Evolutionary conservation across 2,888 invertebrate genomes (phyloP).

Genomic region (Agonopterix heracliana): DNA sequence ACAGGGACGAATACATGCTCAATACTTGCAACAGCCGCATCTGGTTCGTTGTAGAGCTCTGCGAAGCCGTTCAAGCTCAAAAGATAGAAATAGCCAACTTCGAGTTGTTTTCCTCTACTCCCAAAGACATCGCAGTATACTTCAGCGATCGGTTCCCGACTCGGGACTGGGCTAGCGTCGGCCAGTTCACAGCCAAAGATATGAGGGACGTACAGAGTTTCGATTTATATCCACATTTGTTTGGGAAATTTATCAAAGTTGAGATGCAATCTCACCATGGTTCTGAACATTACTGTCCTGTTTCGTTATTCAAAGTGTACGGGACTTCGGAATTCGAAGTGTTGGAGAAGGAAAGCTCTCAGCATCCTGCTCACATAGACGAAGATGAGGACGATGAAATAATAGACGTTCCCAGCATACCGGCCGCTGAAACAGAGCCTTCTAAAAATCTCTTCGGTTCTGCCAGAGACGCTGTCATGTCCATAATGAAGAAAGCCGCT

Average conservation of each 20-base stretch:
- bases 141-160: conserved; percentile 93
- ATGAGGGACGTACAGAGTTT: conserved; percentile 92
- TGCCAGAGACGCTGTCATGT: conserved; percentile 93
- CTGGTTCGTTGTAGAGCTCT: conserved; percentile 98
- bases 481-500: conserved; percentile 94
- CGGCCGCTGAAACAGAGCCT: conserved; percentile 67
- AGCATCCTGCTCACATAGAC: conserved; percentile 78
- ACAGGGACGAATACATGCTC: conserved; percentile 97
- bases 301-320: conserved; percentile 95
- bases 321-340: conserved; percentile 96
- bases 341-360: conserved; percentile 86
- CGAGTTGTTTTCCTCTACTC: conserved; percentile 97
- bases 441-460: conserved; percentile 88
- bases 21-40: conserved; percentile 95
- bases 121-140: conserved; percentile 91
- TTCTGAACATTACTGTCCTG: conserved; percentile 97
- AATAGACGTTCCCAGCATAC: conserved; percentile 72
- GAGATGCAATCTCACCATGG: conserved; percentile 97
- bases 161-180: conserved; percentile 93
- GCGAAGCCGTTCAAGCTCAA: conserved; percentile 97
- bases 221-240: conserved; percentile 85
- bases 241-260: conserved; percentile 92
- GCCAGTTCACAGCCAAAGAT: conserved; percentile 91
- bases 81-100: conserved; percentile 97
- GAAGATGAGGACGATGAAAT: conserved; percentile 82